phyloP scores from a whole-genome alignment of 2,888 invertebrate species.

The Pelosia muscerda region DNA sequence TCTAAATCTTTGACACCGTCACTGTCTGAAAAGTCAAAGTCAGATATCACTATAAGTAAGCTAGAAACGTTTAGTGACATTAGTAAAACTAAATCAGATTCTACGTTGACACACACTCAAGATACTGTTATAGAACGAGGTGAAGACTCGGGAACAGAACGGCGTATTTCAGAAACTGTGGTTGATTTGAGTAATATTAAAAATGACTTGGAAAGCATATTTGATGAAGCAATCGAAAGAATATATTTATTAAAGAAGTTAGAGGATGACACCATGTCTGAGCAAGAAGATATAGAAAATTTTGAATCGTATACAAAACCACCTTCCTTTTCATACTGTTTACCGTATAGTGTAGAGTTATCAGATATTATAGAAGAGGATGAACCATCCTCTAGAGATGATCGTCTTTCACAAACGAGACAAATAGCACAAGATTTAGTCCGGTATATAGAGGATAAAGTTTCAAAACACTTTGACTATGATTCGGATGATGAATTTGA shows the following conservation, averaged over 20 bases:
- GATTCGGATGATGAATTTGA: slow-evolving; percentile 75
- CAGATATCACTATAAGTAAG: slow-evolving; percentile 80
- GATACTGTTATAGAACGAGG: slow-evolving; percentile 79
- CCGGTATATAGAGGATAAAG: slow-evolving; percentile 71
- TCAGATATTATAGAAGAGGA: slow-evolving; percentile 83
- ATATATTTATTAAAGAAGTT: slow-evolving; percentile 64
- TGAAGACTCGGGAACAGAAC: slow-evolving; percentile 57
- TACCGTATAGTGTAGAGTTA: slow-evolving; percentile 77
- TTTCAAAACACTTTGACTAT: slow-evolving; percentile 67
- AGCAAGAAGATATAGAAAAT: slow-evolving; percentile 78
- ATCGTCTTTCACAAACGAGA: slow-evolving; percentile 61
- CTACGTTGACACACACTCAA: slow-evolving; percentile 79
- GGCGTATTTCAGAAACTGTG: slow-evolving; percentile 79
- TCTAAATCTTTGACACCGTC: slow-evolving; percentile 74
- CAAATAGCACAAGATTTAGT: slow-evolving; percentile 72
- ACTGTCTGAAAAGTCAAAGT: slow-evolving; percentile 80
- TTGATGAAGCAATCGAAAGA: slow-evolving; percentile 69
- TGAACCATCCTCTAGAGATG: slow-evolving; percentile 74
- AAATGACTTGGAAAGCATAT: slow-evolving; percentile 76
- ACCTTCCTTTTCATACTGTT: slow-evolving; percentile 62
- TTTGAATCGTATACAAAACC: slow-evolving; percentile 79
- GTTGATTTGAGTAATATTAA: slow-evolving; percentile 78
- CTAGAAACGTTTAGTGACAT: slow-evolving; percentile 80
- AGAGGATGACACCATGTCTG: slow-evolving; percentile 76
- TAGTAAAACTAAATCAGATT: slow-evolving; percentile 83